Evolutionary conservation across 2,113 vertebrate genomes (phyloP), one percentile per base, ranked within the genome.

Genomic region (Pteruthius melanotis): DNA sequence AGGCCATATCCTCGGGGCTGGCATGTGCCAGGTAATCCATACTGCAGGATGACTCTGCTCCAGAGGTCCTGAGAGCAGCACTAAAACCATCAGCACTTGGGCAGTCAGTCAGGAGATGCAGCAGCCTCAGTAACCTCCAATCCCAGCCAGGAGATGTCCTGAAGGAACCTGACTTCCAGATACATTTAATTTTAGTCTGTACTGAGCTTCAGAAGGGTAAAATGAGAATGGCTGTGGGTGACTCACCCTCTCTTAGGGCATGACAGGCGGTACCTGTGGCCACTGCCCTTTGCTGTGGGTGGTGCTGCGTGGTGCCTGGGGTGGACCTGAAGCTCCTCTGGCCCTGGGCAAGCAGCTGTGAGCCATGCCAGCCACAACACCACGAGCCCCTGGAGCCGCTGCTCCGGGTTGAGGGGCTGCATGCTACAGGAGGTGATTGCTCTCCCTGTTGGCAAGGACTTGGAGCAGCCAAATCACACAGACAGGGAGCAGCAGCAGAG

Each of bases 381-480:
- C 14, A 7, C 0, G 0, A 87, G 65, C 30, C n/a, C 22, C 37
- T 45, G 42, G 44, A 91, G 47, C 40, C 0, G 0, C 26, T 2
- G 4, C 45, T 54, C 30, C 0, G 0, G 23, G 28, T 2, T 1
- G 0, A 44, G 47, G 60, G 15, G 39, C 66, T 76, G 22, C 44
- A 21, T 10, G 31, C 18, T 59, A 21, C 37, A 33, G n/a, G 40
- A 83, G 33, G 26, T 1, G 4, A 11, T 15, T 7, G 3, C n/a
- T 68, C 4, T 2, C 19, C 13, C 49, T 64, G 18, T 10, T 22
- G 54, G 13, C 0, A 0, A 80, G 39, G 31, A 44, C 49, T 60
- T 45, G 39, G 12, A 37, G 5, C 0, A 4, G 40, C 30, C 9
- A 5, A 56, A 30, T 5, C 33, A 52, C 3, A 2, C 0, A 65